A percentile compares a stretch with the other conserved stretches of the same genome.
Conservation (phyloP, 2,888 invertebrate genomes). For the Athrips mouffetella region DNA sequence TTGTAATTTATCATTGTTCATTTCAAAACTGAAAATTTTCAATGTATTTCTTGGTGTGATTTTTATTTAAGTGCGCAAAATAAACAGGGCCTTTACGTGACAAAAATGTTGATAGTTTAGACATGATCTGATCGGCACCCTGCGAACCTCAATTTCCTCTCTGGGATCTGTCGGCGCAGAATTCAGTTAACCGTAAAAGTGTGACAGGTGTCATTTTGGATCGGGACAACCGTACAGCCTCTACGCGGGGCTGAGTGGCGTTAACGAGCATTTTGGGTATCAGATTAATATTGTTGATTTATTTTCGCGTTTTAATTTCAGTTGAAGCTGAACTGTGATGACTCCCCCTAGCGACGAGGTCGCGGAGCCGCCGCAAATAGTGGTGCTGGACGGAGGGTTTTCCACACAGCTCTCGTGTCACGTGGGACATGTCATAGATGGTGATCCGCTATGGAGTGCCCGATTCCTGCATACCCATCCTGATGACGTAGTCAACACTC, state of each 20-base stretch:
- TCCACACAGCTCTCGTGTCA: slow-evolving; percentile 88
- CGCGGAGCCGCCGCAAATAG: slow-evolving; percentile 57
- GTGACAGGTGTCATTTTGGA: slow-evolving; percentile 12
- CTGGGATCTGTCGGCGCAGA: background rate
- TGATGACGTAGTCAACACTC: slow-evolving; percentile 87
- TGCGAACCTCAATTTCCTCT: slow-evolving; percentile 11
- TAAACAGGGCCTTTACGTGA: background rate
- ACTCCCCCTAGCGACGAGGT: slow-evolving; percentile 53
- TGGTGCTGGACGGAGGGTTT: slow-evolving; percentile 86
- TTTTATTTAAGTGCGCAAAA: background rate
- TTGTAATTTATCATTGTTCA: too few relatives aligned
- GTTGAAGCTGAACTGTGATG: slow-evolving; percentile 36
- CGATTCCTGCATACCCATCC: slow-evolving; percentile 88
- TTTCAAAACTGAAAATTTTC: too few relatives aligned
- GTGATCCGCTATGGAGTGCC: slow-evolving; percentile 94
- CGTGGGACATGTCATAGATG: slow-evolving; percentile 86
- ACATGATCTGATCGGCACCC: slow-evolving; percentile 3
- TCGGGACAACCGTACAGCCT: background rate
- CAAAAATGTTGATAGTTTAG: background rate
- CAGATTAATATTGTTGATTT: slow-evolving; percentile 5
- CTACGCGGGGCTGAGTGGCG: slow-evolving; percentile 4
- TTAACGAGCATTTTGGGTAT: slow-evolving; percentile 14
- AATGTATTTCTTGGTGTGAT: too few relatives aligned
- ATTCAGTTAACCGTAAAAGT: slow-evolving; percentile 13
- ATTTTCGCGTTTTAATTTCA: slow-evolving; percentile 19